Evolutionary conservation across 2,888 invertebrate genomes (phyloP).

Genomic region (Acleris literana): DNA sequence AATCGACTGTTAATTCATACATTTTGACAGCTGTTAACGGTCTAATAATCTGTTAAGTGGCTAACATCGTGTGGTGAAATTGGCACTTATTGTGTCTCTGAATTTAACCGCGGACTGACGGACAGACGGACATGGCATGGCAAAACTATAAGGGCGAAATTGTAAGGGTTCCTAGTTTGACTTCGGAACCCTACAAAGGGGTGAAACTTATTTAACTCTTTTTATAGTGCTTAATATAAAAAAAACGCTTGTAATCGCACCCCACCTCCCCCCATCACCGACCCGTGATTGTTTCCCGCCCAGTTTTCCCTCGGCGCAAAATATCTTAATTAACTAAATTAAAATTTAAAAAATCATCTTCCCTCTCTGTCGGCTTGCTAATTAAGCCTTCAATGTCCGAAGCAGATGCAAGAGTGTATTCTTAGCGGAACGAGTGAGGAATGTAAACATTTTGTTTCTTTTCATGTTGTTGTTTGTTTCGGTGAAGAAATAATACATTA

Average conservation of each 20-base stretch:
- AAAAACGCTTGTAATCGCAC: constrained; percentile 15
- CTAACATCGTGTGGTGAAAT: no score
- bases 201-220: not conserved
- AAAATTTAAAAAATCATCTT: constrained; percentile 64
- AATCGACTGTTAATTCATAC: no score
- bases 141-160: no score
- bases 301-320: constrained; percentile 50
- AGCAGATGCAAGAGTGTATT: constrained; percentile 34
- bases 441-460: constrained; percentile 23
- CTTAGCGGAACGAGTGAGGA: constrained; percentile 5
- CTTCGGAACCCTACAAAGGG: no score
- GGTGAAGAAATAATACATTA: no score
- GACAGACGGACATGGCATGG: no score
- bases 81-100: no score
- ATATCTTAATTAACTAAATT: constrained; percentile 70
- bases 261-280: constrained; percentile 15
- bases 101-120: no score
- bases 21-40: no score
- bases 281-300: constrained; percentile 51
- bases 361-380: constrained; percentile 55
- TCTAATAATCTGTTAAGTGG: no score
- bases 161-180: no score
- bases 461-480: not conserved
- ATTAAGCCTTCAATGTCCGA: constrained; percentile 49
- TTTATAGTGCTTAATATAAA: no score